Base-by-base conservation (phyloP, 2,797 vertebrate species). In the Catostomus latipinnis region DNA sequence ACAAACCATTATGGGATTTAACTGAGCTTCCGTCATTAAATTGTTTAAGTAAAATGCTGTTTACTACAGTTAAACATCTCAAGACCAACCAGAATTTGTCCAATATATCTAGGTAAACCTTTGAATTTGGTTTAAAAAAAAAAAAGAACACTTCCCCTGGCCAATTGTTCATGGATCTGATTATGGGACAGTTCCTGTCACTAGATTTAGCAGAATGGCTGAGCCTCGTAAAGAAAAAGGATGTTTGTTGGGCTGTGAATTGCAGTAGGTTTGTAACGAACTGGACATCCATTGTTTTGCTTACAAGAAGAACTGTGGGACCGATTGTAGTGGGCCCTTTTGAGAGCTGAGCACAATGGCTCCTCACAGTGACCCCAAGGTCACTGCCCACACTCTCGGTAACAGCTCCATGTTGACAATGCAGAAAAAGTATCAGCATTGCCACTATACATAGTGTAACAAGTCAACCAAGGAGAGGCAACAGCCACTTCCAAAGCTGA, bases 381-480 rank as follows among this genome's bases (percentile, higher is more conserved):
- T 84, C 80, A 76, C 46, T 74, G 73, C 84, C 85, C 67, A 83
- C 83, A 9, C 9, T 8, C 16, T 72, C 45, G 48, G 71, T 69
- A 74, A 34, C 48, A n/a, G 70, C 49, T 56, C 34, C 34, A 34
- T 34, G 43, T 71, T 11, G 18, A 12, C 66, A 72, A 75, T 63
- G 61, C 65, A 78, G 73, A 22, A 84, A 80, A 82, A 71, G 78
- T 34, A 61, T 79, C 67, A 45, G 80, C 77, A 87, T 91, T 93
- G 88, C 89, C 71, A 34, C 1, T 49, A 77, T 46, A 74, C 87
- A 86, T 82, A 87, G 81, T 48, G 63, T 71, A 43, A 71, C 80
- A 22, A 79, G 60, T 82, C 63, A 88, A 84, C 74, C 56, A 62
- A 57, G 56, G 9, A 46, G 12, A 50, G 16, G 48, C 54, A 62